Conservation (phyloP, 2,888 invertebrate species). For the Stegana nigrithorax region DNA sequence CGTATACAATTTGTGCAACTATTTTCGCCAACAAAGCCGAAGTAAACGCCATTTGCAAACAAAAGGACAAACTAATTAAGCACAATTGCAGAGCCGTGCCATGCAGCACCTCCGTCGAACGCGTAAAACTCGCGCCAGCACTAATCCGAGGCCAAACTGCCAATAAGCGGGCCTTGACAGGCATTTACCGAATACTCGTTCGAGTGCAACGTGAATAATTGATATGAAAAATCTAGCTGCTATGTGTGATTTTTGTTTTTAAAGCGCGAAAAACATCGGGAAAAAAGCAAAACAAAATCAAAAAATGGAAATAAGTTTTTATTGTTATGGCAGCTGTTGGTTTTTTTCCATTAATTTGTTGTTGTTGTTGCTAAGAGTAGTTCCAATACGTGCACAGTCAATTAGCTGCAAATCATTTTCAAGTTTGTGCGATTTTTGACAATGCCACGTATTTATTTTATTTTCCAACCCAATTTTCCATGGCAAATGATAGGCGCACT, state of each 20-base stretch:
- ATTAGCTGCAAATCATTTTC: constrained; percentile 11
- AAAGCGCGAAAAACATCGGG: constrained; percentile 41
- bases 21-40: too few relatives aligned
- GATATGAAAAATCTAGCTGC: constrained; percentile 30
- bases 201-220: constrained; percentile 6
- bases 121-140: too few relatives aligned
- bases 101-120: too few relatives aligned
- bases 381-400: not conserved
- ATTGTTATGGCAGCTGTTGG: not conserved
- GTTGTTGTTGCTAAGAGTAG: not conserved
- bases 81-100: too few relatives aligned
- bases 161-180: too few relatives aligned
- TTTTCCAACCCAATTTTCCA: not conserved
- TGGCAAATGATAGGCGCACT: too few relatives aligned
- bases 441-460: not conserved
- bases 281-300: not conserved
- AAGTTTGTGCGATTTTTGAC: not conserved
- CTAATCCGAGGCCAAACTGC: too few relatives aligned
- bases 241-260: constrained; percentile 37
- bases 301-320: not conserved
- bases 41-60: too few relatives aligned
- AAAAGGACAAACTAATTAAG: too few relatives aligned
- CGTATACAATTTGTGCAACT: too few relatives aligned
- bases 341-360: not conserved
- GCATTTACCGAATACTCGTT: not conserved